phyloP scores from a whole-genome alignment of 2,888 invertebrate species.

The Drosophila putrida region DNA sequence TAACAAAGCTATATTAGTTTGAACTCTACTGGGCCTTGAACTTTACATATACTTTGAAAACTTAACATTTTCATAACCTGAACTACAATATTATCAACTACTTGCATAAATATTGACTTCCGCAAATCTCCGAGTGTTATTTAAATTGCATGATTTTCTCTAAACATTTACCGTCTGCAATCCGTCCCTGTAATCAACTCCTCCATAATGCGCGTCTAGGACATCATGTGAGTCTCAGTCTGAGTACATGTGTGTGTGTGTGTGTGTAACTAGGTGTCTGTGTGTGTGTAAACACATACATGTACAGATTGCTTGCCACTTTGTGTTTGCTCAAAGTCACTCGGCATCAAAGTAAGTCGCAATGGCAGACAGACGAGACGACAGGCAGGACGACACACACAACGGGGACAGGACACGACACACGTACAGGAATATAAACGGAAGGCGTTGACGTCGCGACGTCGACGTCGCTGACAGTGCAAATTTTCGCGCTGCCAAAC shows the following conservation, averaged over 20 bases:
- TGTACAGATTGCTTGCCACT: constrained; percentile 27
- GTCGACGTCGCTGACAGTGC: constrained; percentile 42
- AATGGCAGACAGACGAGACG: constrained; percentile 14
- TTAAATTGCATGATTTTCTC: background rate
- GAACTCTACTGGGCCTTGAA: too few relatives aligned
- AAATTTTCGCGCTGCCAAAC: constrained; percentile 49
- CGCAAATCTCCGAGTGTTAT: background rate
- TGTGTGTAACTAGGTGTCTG: constrained; percentile 9
- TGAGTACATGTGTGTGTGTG: constrained; percentile 3
- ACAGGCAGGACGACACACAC: background rate
- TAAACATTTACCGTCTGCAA: background rate
- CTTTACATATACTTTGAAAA: background rate
- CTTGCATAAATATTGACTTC: background rate
- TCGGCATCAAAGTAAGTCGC: constrained; percentile 51
- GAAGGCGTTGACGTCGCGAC: constrained; percentile 33
- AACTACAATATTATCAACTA: background rate
- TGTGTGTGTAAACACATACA: background rate
- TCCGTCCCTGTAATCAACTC: constrained; percentile 1
- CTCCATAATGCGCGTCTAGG: background rate
- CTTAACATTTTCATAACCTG: too few relatives aligned
- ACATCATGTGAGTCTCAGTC: background rate
- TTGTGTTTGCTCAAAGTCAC: constrained; percentile 40
- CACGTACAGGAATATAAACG: constrained; percentile 26
- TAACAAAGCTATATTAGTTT: too few relatives aligned
- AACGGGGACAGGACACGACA: too few relatives aligned